phyloP scores from a whole-genome alignment of 2,888 invertebrate genomes.

The Chaetoderma sp. region DNA sequence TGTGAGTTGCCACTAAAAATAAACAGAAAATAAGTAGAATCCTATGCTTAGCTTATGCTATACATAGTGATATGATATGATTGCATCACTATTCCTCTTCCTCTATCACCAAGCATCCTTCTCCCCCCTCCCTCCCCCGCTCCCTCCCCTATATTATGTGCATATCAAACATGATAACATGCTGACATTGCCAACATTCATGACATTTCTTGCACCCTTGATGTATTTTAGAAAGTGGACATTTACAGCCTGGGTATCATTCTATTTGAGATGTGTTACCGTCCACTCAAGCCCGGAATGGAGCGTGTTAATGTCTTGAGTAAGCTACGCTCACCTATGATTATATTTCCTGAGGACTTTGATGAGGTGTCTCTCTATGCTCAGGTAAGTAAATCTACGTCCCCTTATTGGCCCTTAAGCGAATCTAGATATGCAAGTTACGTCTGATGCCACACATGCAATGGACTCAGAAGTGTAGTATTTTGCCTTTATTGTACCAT shows the following conservation, averaged over 20 bases:
- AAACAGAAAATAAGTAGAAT: no score
- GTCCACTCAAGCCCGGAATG: constrained; percentile 86
- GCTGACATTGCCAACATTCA: no score
- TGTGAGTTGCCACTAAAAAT: no score
- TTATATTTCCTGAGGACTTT: constrained; percentile 78
- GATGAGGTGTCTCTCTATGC: constrained; percentile 47
- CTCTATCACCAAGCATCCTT: no score
- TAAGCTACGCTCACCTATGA: constrained; percentile 78
- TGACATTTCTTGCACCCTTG: no score
- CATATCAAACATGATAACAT: no score
- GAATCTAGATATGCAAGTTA: not conserved
- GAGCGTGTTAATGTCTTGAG: constrained; percentile 85
- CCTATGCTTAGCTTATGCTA: no score
- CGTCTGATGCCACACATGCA: not conserved
- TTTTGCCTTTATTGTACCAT: no score
- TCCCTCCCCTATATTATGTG: no score
- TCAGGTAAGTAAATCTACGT: constrained; percentile 48
- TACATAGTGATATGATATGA: no score
- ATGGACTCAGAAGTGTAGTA: not conserved
- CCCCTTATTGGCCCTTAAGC: not conserved
- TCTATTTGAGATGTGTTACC: constrained; percentile 89
- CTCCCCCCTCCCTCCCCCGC: no score
- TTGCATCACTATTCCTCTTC: no score
- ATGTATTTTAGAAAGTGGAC: constrained; percentile 78
- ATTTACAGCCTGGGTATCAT: constrained; percentile 91